Evolutionary conservation across 2,113 vertebrate species (phyloP), one percentile per base, ranked within the genome.

Genomic region (Peucedramus taeniatus): DNA sequence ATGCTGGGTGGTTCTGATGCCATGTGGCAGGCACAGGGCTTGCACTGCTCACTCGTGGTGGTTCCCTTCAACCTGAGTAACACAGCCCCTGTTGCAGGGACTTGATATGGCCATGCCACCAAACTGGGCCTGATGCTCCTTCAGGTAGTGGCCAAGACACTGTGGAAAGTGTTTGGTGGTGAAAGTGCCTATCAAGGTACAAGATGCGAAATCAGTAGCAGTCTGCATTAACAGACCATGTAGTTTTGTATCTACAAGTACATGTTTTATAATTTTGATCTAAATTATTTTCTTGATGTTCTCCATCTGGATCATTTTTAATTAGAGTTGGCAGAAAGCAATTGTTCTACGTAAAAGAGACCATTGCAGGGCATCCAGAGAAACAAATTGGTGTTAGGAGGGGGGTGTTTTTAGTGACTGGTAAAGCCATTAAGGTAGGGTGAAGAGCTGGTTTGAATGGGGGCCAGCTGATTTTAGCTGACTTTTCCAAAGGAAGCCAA

Each of bases 401-500:
- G 28, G 19, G 28, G 21, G 15, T 72, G 22, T 51, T 42, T 91
- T 89, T 76, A 83, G 64, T 90, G 54, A 83, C 61, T 94, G 66
- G 35, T 74, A 70, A 86, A 95, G 22, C 56, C 4, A 21, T 90
- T 80, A 78, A 66, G 27, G 68, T 56, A 70, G 39, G 30, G 18
- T 63, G 59, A 94, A 90, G 59, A 83, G 66, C 33, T 77, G 49
- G 70, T 80, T 59, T 88, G 50, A 96, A 85, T 65, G 70, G 72
- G 33, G 60, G 35, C 39, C 2, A 65, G 47, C 85, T 35, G 31
- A 47, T 88, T 64, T 65, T 93, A 94, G 33, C 30, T 82, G 57
- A 49, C 65, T 13, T 80, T 93, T 91, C 56, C 31, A 66, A 71
- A 86, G 50, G 90, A 93, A 95, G 66, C 53, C 54, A 93, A 71